Evolutionary conservation across 30 jellyfish, hydroid and myxozoan genomes (phyloP), one percentile per base, ranked within the genome.

Genomic region (Cassiopea andromeda): DNA sequence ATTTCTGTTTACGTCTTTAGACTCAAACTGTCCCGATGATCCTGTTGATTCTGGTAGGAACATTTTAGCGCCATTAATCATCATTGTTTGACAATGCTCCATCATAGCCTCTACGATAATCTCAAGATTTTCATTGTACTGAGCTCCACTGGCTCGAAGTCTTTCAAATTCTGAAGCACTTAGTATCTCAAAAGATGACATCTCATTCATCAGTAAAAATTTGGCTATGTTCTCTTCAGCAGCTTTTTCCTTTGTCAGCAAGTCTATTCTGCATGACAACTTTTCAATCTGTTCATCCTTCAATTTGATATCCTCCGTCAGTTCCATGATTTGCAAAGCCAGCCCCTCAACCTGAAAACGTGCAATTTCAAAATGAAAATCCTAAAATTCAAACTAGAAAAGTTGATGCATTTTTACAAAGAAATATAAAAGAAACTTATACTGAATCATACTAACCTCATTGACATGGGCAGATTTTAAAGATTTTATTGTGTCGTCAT

Each of bases 141-240:
- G 80, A 16, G 44, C 4, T 38, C 46, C 83, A 27, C 38, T 27
- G 0, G 38, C 38, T 27, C 38, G 38, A 13, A 75, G 38, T 64
- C 76, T 13, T 2, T 46, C 77, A 15, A 59, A 68, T 68, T 77
- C 97, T 8, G 72, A 61, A 15, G 97, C 92, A 12, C 92, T 79
- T 43, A 91, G 75, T 77, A 91, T 10, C 47, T 84, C 86, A 94
- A 91, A 66, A 58, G 94, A 83, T 15, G 87, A 2, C 43, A 81
- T 84, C 69, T 91, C 97, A 68, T 54, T 78, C 69, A 84, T 16
- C 1, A 91, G 94, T 18, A 91, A 69, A 13, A 78, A 7, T 57
- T 77, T 91, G 4, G 92, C 90, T 5, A 74, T 54, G 12, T 81
- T 59, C 48, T 91, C 85, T 46, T 91, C 97, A 10, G 79, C 80